phyloP scores from a whole-genome alignment of 2,888 invertebrate species.

The Atherix ibis region DNA sequence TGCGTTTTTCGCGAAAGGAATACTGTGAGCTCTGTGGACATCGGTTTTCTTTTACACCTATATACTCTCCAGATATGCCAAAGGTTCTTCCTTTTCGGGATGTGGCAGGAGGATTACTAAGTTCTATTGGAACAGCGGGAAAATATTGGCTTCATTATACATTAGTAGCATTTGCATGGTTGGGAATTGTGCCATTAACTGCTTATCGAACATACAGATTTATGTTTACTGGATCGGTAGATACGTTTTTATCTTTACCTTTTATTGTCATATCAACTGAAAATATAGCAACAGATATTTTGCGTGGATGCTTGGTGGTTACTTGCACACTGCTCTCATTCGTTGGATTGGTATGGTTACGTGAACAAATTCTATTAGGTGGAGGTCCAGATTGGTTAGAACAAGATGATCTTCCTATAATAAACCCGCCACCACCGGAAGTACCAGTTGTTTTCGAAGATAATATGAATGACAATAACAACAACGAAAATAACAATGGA shows the following conservation, averaged over 20 bases:
- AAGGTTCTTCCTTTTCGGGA: conserved; percentile 84
- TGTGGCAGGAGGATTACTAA: conserved; percentile 75
- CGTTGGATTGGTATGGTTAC: conserved; percentile 90
- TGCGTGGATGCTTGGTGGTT: conserved; percentile 93
- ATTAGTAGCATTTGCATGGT: conserved; percentile 92
- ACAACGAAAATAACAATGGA: conserved; percentile 9
- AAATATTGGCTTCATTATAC: conserved; percentile 97
- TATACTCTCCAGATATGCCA: conserved; percentile 99
- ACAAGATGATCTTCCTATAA: conserved; percentile 11
- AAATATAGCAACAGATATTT: conserved; percentile 82
- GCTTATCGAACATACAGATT: conserved; percentile 92
- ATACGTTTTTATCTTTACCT: conserved; percentile 70
- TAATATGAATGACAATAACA: conserved; percentile 14
- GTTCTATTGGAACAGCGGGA: conserved; percentile 80
- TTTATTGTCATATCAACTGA: conserved; percentile 87
- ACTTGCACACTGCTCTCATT: conserved; percentile 91
- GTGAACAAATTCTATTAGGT: conserved; percentile 95
- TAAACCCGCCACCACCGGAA: conserved; percentile 12
- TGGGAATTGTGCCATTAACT: conserved; percentile 88
- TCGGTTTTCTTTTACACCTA: conserved; percentile 94
- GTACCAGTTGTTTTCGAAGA: conserved; percentile 10
- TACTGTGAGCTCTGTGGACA: conserved; percentile 97
- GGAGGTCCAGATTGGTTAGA: conserved; percentile 93
- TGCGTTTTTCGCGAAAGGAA: conserved; percentile 96
- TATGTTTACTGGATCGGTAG: conserved; percentile 75